These are phyloP conservation scores for Drosophila sulfurigaster DNA, from an alignment of 1,140 invertebrate species.

Conservation along the genomic window DNA sequence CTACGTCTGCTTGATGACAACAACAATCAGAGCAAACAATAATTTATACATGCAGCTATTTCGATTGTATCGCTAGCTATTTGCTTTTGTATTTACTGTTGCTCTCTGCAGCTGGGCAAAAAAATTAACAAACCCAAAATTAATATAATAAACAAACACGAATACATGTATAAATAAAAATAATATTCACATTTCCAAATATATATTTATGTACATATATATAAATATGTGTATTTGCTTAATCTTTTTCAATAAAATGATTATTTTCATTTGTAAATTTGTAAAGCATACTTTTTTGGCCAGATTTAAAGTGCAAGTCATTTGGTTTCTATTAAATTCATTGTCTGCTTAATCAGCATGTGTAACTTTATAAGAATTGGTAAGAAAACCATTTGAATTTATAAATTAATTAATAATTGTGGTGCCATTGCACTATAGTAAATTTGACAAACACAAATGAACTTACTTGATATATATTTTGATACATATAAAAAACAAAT, in stretches of 20 bases:
- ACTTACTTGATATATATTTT: too few species aligned
- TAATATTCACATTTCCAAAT: slow-evolving; percentile 23
- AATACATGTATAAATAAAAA: slow-evolving; percentile 19
- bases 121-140: slow-evolving; percentile 34
- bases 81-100: slow-evolving; percentile 73
- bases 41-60: slow-evolving; percentile 45
- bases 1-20: not conserved
- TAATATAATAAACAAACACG: slow-evolving; percentile 28
- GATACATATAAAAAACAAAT: too few species aligned
- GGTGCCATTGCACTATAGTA: too few species aligned
- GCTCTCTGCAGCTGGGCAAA: slow-evolving; percentile 59
- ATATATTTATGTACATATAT: slow-evolving; percentile 8
- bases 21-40: slow-evolving; percentile 7
- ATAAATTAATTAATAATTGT: too few species aligned
- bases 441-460: too few species aligned
- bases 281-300: not conserved
- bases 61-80: slow-evolving; percentile 49
- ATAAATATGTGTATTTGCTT: slow-evolving; percentile 12
- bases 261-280: slow-evolving; percentile 2
- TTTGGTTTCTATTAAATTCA: not conserved
- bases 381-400: too few species aligned
- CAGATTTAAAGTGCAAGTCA: not conserved
- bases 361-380: too few species aligned
- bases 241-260: slow-evolving; percentile 4
- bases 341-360: not conserved